Evolutionary conservation across 2,797 vertebrate species (phyloP).

Genomic region (Otolemur crassicaudatus): DNA sequence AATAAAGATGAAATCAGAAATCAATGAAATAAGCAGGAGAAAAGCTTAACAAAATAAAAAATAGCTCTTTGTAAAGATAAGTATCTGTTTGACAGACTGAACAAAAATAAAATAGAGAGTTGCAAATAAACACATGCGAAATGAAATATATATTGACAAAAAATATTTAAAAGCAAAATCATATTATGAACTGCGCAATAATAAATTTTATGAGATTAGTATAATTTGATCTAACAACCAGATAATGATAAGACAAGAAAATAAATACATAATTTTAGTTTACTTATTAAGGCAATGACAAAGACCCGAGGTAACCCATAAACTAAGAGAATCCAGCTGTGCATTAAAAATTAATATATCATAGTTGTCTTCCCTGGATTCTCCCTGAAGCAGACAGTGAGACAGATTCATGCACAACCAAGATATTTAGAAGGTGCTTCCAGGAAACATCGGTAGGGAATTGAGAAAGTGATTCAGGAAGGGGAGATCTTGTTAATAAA

Average conservation of each 20-base stretch:
- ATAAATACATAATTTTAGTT: neutral
- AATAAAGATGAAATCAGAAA: neutral
- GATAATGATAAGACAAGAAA: neutral
- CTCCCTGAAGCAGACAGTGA: neutral
- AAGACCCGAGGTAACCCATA: neutral
- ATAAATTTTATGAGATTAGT: neutral
- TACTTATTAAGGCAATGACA: neutral
- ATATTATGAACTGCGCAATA: neutral
- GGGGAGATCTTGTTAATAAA: neutral
- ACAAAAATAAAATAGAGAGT: neutral
- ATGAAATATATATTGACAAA: neutral
- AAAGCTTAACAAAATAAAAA: neutral
- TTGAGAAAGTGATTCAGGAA: neutral
- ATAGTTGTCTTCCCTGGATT: neutral
- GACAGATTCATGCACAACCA: neutral
- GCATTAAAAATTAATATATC: neutral
- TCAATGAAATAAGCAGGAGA: neutral
- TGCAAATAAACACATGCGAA: neutral
- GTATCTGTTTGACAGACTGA: neutral
- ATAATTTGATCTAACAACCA: neutral
- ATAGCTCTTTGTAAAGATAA: neutral
- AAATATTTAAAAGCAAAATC: slow-evolving; percentile 34
- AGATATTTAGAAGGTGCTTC: neutral
- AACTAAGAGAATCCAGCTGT: neutral
- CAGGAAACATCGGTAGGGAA: neutral